Conservation (phyloP, 2,797 vertebrate genomes). For the Macroramphosus scolopax region DNA sequence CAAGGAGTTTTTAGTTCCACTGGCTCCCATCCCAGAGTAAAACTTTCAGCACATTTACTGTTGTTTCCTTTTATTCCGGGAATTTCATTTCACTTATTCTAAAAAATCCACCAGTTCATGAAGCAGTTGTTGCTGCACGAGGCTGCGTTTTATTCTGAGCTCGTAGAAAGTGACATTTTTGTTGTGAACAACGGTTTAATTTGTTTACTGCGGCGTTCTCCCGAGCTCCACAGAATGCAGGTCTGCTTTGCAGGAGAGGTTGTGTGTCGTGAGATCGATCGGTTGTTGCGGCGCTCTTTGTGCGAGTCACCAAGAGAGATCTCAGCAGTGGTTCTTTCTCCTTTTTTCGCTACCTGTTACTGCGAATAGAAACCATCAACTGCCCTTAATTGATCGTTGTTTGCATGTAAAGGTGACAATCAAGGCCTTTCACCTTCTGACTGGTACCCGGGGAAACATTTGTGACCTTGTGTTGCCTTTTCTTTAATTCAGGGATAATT, state of each 20-base stretch:
- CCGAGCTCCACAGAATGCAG: slow-evolving; percentile 14
- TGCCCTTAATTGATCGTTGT: slow-evolving; percentile 60
- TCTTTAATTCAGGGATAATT: no score
- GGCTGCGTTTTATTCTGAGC: slow-evolving; percentile 5
- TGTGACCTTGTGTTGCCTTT: slow-evolving; percentile 48
- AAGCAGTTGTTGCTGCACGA: background rate
- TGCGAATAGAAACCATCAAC: slow-evolving; percentile 47
- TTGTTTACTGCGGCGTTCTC: slow-evolving; percentile 27
- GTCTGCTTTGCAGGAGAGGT: slow-evolving; percentile 10
- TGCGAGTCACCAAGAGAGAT: slow-evolving; percentile 29
- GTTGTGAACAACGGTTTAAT: slow-evolving; percentile 37
- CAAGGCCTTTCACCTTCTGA: slow-evolving; percentile 54
- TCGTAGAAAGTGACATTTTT: slow-evolving; percentile 17
- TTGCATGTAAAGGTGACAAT: slow-evolving; percentile 48
- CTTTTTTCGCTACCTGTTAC: slow-evolving; percentile 37
- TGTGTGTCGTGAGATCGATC: slow-evolving; percentile 35
- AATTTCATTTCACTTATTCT: slow-evolving; percentile 14
- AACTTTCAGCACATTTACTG: slow-evolving; percentile 29
- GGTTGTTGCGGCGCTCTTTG: slow-evolving; percentile 30
- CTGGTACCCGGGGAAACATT: slow-evolving; percentile 33
- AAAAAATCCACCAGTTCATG: slow-evolving; percentile 6
- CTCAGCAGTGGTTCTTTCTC: slow-evolving; percentile 42
- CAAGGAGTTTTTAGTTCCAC: slow-evolving; percentile 28
- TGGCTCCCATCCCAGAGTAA: slow-evolving; percentile 7
- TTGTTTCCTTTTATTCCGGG: slow-evolving; percentile 35